These are phyloP conservation scores for Danio aesculapii DNA, from an alignment of 2,797 vertebrate species.

Conservation along the genomic window DNA sequence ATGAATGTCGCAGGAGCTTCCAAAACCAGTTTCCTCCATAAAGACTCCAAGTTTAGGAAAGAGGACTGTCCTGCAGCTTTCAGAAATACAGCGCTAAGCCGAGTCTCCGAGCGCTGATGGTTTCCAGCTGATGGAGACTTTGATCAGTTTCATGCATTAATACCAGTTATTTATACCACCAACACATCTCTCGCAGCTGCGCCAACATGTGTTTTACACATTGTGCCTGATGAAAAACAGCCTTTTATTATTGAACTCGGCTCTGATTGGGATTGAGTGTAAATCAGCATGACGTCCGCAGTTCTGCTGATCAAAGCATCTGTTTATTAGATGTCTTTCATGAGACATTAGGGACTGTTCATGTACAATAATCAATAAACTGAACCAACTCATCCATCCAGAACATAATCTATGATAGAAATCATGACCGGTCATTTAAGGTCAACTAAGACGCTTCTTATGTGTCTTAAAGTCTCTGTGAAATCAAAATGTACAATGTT, in stretches of 20 bases:
- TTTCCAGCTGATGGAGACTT: conserved; percentile 31
- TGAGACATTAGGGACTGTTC: not conserved
- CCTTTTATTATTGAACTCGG: not conserved
- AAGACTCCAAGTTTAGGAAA: conserved; percentile 31
- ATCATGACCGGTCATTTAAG: not conserved
- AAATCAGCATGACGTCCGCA: not conserved
- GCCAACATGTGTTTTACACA: conserved; percentile 33
- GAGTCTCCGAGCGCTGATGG: conserved; percentile 13
- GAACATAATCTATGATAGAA: not conserved
- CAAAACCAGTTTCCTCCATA: conserved; percentile 69
- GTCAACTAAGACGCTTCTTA: not conserved
- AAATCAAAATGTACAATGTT: not conserved
- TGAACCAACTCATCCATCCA: not conserved
- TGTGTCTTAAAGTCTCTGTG: not conserved
- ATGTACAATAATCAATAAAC: not conserved
- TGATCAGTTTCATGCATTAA: conserved; percentile 28
- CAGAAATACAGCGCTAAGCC: not conserved
- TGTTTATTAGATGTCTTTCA: conserved; percentile 2
- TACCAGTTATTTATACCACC: not conserved
- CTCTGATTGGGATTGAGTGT: conserved; percentile 3
- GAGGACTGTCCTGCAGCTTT: not conserved
- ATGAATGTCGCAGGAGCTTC: conserved; percentile 66
- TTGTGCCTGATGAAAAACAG: not conserved
- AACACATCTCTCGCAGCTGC: conserved; percentile 7
- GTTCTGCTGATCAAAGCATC: not conserved